Conservation (phyloP, 2,113 vertebrate genomes). For the Lamprologus speciosus region DNA sequence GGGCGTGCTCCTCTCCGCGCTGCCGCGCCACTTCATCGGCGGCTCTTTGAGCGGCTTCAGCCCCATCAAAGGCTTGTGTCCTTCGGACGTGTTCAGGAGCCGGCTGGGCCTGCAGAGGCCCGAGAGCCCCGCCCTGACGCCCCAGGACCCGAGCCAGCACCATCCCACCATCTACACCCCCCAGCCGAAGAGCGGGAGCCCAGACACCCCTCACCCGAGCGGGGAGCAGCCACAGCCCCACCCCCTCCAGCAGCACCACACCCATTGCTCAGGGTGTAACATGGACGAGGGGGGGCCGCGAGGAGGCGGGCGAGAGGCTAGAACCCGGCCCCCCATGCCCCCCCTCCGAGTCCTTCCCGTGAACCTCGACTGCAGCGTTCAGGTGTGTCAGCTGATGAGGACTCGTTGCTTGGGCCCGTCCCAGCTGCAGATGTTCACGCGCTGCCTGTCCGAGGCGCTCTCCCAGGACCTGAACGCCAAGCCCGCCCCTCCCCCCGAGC, state of each 20-base stretch:
- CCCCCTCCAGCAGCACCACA: constrained; percentile 6
- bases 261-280: constrained; percentile 29
- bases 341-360: constrained; percentile 71
- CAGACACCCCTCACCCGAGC: constrained; percentile 9
- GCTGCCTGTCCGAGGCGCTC: constrained; percentile 69
- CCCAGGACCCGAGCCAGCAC: constrained; percentile 40
- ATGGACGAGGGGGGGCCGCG: constrained; percentile 13
- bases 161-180: constrained; percentile 25
- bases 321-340: constrained; percentile 46
- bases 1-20: constrained; percentile 21
- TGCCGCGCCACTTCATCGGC: constrained; percentile 55
- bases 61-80: constrained; percentile 70
- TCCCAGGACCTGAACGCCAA: constrained; percentile 67
- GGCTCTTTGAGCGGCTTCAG: constrained; percentile 60
- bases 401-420: constrained; percentile 58
- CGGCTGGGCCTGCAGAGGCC: constrained; percentile 54
- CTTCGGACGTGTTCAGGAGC: constrained; percentile 66
- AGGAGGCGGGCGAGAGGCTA: constrained; percentile 1
- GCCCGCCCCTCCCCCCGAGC: constrained; percentile 56
- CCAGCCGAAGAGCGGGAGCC: constrained; percentile 45
- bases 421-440: constrained; percentile 71
- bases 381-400: constrained; percentile 73
- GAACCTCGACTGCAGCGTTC: constrained; percentile 74
- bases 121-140: constrained; percentile 26
- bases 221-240: background rate